Evolutionary conservation across 2,888 invertebrate genomes (phyloP), one percentile per base, ranked within the genome.

Genomic region (Coecobrya sp.): DNA sequence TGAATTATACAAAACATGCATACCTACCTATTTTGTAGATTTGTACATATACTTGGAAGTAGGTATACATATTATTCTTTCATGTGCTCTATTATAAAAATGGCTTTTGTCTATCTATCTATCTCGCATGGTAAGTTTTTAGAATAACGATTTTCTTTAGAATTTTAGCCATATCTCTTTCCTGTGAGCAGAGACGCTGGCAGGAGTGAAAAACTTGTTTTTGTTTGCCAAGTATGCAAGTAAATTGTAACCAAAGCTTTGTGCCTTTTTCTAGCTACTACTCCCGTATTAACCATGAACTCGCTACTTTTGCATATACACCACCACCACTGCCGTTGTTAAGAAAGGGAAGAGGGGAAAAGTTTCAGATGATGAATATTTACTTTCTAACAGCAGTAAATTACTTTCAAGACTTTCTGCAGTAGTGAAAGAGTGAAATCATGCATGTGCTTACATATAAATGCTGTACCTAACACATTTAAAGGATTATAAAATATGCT

Each of bases 381-480:
- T 92, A 88, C 92, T 92, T 92, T 92, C 76, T 25, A 92, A 88
- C 88, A 88, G 92, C 88, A 88, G 88, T 92, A 92, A 92, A 92
- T 92, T 92, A 92, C 92, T 92, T 87, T 88, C 92, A 70, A 82
- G 92, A 82, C 87, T 86, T 90, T 86, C 79, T 27, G 49, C 73
- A 42, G 42, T 11, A 84, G 84, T 89, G 89, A 89, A 89, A 89
- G 49, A 84, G 82, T 82, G 89, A 90, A 90, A 90, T 90, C 89
- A 90, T 85, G 89, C 89, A 85, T 85, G 89, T 30, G 19, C 70
- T 55, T 73, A 82, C 5, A 59, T 55, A 19, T 82, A 81, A 49
- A 79, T 11, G 8, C 8, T 45, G 1, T 84, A 73, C 49, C 27
- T 81, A 81, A 68, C 73, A n/a, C 68, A 36, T 88, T 88, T 81